Base-by-base conservation (phyloP, 2,888 invertebrate genomes). In the Dynastes tityus region DNA sequence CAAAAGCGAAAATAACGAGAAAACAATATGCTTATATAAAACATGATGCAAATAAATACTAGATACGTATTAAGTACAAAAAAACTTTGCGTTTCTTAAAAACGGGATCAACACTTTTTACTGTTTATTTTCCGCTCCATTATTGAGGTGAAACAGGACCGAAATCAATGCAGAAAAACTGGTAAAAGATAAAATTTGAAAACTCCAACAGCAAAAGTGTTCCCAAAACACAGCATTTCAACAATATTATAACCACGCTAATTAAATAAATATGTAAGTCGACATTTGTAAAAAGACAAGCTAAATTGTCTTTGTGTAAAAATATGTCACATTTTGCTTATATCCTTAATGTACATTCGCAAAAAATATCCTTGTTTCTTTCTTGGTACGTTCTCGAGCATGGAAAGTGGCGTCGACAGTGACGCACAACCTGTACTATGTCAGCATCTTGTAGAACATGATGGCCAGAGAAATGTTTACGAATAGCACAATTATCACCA, bases 401-500 rank as follows among this genome's bases (percentile, higher is more conserved):
- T 68, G 68, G 68, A 68, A 73, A 73, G 45, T 51, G 79, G 79
- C 79, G 79, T 79, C 79, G 45, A 40, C 16, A 13, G 85, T 84
- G 88, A 88, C 85, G 88, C 85, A 82, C 85, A 89, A 90, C 93
- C 91, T 91, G 89, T 93, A 94, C 96, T 97, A 97, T 95, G 97
- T 97, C 87, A 97, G 92, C 91, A 97, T 92, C 90, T 97, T 97
- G 92, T 97, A 95, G 92, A 97, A 97, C 94, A 97, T 95, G 90
- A 97, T 94, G 89, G 96, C 97, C 92, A 97, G 91, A 85, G 96
- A 95, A 91, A 97, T 95, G 92, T 97, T 97, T 91, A 97, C 94
- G 91, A 97, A 95, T 86, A 97, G 93, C 87, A 97, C 97, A 89
- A 97, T 91, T 91, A 97, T 94, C 90, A 97, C 95, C 89, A 97